Evolutionary conservation across 2,888 invertebrate species (phyloP).

Genomic region (Tinea trinotella): DNA sequence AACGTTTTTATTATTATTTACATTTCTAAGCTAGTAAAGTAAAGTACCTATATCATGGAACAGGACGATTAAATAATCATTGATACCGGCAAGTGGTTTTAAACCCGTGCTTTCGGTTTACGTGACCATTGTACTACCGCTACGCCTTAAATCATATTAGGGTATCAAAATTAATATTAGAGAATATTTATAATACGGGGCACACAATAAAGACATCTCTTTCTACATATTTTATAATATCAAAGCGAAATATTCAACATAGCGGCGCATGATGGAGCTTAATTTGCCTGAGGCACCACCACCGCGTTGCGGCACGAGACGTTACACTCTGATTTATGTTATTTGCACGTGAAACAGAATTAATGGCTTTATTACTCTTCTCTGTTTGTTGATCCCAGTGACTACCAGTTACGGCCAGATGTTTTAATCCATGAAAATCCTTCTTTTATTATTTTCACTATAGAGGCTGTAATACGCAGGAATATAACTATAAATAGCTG

Average conservation of each 20-base stretch:
- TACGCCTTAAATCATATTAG: too few species aligned
- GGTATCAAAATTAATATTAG: too few species aligned
- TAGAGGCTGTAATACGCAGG: too few species aligned
- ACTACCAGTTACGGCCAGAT: slow-evolving; percentile 26
- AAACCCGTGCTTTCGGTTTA: too few species aligned
- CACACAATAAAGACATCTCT: not conserved
- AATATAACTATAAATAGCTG: too few species aligned
- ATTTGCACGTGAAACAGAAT: slow-evolving; percentile 69
- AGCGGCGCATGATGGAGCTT: slow-evolving; percentile 55
- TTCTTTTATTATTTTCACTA: too few species aligned
- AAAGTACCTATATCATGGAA: too few species aligned
- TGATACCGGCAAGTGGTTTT: too few species aligned
- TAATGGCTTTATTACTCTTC: slow-evolving; percentile 69
- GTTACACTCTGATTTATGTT: slow-evolving; percentile 63
- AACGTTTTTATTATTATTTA: too few species aligned
- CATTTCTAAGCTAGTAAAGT: too few species aligned
- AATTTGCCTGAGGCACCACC: slow-evolving; percentile 51
- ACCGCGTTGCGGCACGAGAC: slow-evolving; percentile 52
- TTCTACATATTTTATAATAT: not conserved
- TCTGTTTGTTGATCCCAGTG: slow-evolving; percentile 54
- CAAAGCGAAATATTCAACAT: slow-evolving; percentile 19
- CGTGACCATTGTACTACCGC: too few species aligned
- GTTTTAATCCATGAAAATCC: not conserved
- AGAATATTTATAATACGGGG: not conserved
- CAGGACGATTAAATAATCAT: too few species aligned